phyloP scores from a whole-genome alignment of 2,113 vertebrate genomes.

The Upupa epops region DNA sequence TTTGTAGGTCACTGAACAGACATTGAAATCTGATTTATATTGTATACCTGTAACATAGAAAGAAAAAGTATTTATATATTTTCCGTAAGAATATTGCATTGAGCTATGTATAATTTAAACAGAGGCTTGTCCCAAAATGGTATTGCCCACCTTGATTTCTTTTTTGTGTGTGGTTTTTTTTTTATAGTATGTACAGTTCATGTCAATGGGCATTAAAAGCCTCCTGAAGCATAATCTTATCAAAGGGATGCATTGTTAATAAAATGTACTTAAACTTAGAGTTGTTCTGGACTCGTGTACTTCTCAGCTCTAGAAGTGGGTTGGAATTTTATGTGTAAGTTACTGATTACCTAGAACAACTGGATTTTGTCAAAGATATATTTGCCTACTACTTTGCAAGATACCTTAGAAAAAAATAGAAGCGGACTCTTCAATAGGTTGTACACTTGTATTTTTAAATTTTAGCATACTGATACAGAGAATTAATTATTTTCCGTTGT shows the following conservation, averaged over 20 bases:
- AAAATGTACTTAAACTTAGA: slow-evolving; percentile 82
- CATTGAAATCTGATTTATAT: slow-evolving; percentile 93
- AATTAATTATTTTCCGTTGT: neutral
- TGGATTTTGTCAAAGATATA: neutral
- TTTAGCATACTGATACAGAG: neutral
- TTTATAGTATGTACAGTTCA: slow-evolving; percentile 93
- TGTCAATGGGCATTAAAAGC: slow-evolving; percentile 91
- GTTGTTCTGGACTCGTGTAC: slow-evolving; percentile 36
- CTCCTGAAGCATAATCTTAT: slow-evolving; percentile 91
- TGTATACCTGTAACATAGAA: slow-evolving; percentile 97
- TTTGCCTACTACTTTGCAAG: neutral
- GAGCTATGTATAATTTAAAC: slow-evolving; percentile 86
- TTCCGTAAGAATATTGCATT: slow-evolving; percentile 96
- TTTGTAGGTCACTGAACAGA: slow-evolving; percentile 89
- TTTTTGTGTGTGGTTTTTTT: neutral
- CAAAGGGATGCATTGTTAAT: slow-evolving; percentile 98
- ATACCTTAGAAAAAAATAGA: neutral
- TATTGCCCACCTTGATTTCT: slow-evolving; percentile 84
- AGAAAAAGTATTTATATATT: slow-evolving; percentile 99
- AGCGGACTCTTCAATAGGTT: neutral
- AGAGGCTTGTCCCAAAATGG: slow-evolving; percentile 79
- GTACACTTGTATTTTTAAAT: slow-evolving; percentile 11
- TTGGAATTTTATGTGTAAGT: neutral
- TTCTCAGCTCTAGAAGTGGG: neutral
- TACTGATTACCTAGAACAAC: neutral